Evolutionary conservation across 2,113 vertebrate genomes (phyloP).

Genomic region (Nibea coibor): DNA sequence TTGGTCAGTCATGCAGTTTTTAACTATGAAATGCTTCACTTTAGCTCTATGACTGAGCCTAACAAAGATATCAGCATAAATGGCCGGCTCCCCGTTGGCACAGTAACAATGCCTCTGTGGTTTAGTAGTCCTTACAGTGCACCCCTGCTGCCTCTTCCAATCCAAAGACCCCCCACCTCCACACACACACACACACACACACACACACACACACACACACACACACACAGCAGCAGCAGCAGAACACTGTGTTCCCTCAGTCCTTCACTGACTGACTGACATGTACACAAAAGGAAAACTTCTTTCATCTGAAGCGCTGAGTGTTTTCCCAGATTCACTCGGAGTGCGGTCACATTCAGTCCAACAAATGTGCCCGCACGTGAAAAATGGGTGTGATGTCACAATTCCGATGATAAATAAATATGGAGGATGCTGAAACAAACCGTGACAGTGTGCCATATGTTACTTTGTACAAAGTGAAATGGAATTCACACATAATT

Average conservation of each 20-base stretch:
- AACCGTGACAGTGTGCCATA: not conserved
- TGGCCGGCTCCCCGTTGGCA: conserved; percentile 46
- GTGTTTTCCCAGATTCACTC: conserved; percentile 56
- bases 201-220: conserved; percentile 31
- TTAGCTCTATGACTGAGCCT: not conserved
- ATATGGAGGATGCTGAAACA: not conserved
- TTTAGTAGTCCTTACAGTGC: conserved; percentile 65
- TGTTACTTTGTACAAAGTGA: not conserved
- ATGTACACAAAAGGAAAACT: conserved; percentile 60
- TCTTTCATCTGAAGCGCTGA: conserved; percentile 59
- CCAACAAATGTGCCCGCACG: not conserved
- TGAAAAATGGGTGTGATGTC: not conserved
- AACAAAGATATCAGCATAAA: conserved; percentile 60
- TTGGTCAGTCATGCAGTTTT: not conserved
- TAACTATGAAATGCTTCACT: not conserved
- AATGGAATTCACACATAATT: not conserved
- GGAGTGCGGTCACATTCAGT: not conserved
- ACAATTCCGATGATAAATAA: not conserved
- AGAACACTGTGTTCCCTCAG: conserved; percentile 62
- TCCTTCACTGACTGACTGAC: conserved; percentile 62
- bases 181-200: conserved; percentile 15
- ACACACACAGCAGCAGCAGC: too few species aligned
- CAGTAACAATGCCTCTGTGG: conserved; percentile 58
- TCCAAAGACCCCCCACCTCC: conserved; percentile 30
- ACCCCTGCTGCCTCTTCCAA: conserved; percentile 55